Percentiles rank a stretch among this genome's conserved stretches.
These are phyloP conservation scores for Mustelus asterias DNA, from an alignment of 2,113 vertebrate genomes.

Conservation along the genomic window DNA sequence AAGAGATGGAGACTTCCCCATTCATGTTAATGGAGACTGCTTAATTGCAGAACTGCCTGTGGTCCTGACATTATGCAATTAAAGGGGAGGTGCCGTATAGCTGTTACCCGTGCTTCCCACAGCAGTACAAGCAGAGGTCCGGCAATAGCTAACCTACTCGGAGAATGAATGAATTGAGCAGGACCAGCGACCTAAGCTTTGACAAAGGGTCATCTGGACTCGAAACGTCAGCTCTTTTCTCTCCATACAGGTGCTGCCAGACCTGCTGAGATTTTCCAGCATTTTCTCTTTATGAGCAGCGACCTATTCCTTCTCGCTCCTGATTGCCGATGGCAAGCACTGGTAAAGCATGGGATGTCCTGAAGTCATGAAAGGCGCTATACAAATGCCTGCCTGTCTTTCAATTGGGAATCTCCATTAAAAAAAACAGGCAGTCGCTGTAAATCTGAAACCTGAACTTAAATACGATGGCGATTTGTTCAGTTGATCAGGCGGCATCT, in stretches of 20 bases:
- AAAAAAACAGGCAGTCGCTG: no score
- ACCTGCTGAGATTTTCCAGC: no score
- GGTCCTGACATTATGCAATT: constrained; percentile 14
- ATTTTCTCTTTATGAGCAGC: no score
- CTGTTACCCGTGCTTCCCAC: background rate
- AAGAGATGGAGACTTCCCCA: background rate
- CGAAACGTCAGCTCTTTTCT: no score
- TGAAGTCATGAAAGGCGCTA: background rate
- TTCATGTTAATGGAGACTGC: background rate
- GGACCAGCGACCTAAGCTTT: background rate
- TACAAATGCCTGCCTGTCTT: background rate
- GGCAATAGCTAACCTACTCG: background rate
- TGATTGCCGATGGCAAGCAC: background rate
- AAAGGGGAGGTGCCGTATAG: background rate
- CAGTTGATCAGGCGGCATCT: background rate
- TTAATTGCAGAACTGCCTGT: background rate
- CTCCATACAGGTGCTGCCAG: no score
- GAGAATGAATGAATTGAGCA: background rate
- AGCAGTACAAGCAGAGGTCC: background rate
- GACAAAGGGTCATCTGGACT: no score
- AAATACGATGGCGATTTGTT: background rate
- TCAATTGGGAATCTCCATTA: background rate
- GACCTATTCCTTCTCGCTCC: background rate
- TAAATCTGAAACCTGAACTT: no score
- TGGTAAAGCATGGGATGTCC: background rate